Percentiles rank a stretch among this genome's conserved stretches.
Conservation (phyloP, 2,113 vertebrate genomes). For the Phodopus roborovskii region DNA sequence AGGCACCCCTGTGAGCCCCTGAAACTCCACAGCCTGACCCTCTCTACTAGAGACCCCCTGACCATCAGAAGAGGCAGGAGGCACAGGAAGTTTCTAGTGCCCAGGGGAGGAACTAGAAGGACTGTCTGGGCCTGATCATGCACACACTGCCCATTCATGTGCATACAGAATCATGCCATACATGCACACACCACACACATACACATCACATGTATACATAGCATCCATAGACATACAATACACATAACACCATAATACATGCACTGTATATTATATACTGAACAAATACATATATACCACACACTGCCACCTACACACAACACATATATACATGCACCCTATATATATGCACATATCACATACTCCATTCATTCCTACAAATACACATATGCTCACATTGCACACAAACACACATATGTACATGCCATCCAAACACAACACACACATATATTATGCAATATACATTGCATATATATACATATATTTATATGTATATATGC, state of each 20-base stretch:
- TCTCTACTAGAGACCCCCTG: neutral
- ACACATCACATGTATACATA: neutral
- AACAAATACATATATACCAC: no score
- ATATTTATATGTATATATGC: no score
- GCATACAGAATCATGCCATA: neutral
- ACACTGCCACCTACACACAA: neutral
- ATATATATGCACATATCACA: neutral
- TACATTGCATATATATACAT: no score
- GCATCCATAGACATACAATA: neutral
- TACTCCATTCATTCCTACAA: neutral
- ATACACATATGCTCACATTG: no score
- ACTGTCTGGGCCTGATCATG: neutral
- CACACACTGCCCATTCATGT: neutral
- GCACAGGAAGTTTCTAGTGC: neutral
- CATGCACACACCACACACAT: neutral
- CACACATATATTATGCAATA: neutral
- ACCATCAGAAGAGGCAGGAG: neutral
- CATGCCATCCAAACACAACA: neutral
- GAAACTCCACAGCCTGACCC: neutral
- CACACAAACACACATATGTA: neutral
- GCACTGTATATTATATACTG: neutral
- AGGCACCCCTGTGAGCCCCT: neutral
- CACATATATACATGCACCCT: neutral
- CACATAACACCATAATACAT: neutral
- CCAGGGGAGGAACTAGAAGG: neutral